Conservation (phyloP, 2,113 vertebrate genomes). For the Corydoras maculifer region DNA sequence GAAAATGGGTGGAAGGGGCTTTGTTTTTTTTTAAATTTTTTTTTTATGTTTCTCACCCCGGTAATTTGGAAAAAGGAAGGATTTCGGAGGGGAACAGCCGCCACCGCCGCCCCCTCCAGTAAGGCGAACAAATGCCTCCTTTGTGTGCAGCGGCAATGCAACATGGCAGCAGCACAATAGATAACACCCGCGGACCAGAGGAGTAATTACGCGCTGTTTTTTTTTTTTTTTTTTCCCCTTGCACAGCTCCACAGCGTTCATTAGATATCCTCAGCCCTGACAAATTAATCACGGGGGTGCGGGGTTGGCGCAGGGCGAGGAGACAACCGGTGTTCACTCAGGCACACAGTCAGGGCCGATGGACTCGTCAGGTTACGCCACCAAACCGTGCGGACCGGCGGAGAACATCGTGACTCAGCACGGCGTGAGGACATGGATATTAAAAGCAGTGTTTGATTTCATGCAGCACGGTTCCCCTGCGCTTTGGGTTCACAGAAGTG, state of each 20-base stretch:
- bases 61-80: slow-evolving; percentile 16
- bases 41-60: slow-evolving; percentile 2
- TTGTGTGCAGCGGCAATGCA: slow-evolving; percentile 39
- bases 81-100: slow-evolving; percentile 7
- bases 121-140: slow-evolving; percentile 35
- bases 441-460: too few species aligned
- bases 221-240: slow-evolving; percentile 7
- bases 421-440: too few species aligned
- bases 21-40: slow-evolving; percentile 6
- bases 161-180: slow-evolving; percentile 48
- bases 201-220: slow-evolving; percentile 40
- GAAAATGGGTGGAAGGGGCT: not conserved
- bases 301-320: slow-evolving; percentile 22
- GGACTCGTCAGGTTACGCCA: not conserved
- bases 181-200: slow-evolving; percentile 42
- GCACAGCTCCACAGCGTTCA: slow-evolving; percentile 32
- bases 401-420: not conserved
- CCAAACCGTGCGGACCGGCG: not conserved
- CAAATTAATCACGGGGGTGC: slow-evolving; percentile 45
- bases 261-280: slow-evolving; percentile 44
- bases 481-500: too few species aligned
- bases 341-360: not conserved
- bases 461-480: too few species aligned
- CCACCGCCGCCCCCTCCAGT: slow-evolving; percentile 10
- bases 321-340: not conserved